These are phyloP conservation scores for Pterocles orientalis DNA, from an alignment of 2,113 vertebrate genomes.

Conservation along the genomic window DNA sequence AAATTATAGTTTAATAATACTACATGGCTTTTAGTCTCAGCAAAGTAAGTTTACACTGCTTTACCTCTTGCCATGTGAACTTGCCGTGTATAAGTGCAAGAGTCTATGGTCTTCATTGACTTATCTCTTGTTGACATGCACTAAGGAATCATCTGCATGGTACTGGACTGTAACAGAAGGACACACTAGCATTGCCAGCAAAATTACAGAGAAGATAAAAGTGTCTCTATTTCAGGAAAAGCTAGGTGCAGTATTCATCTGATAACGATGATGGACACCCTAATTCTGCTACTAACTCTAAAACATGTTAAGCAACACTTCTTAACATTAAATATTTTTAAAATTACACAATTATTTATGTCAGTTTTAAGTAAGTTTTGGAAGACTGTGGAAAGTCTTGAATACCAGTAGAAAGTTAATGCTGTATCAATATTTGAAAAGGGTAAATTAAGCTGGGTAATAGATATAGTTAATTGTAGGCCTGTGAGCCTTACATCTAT, in stretches of 20 bases:
- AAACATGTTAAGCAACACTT: neutral
- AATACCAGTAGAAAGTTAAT: neutral
- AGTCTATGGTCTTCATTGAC: neutral
- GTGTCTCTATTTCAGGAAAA: neutral
- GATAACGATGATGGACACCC: neutral
- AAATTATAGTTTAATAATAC: neutral
- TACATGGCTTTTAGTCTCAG: neutral
- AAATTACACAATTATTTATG: neutral
- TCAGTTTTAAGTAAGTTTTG: neutral
- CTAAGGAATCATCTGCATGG: accelerated
- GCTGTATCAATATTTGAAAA: neutral
- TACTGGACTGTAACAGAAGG: neutral
- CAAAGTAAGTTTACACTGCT: neutral
- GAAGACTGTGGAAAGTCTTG: neutral
- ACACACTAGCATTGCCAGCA: neutral
- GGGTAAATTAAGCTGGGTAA: neutral
- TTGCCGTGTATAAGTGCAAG: accelerated
- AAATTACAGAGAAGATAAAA: neutral
- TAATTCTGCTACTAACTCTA: neutral
- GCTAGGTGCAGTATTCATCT: neutral
- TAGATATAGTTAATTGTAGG: neutral
- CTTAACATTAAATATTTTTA: neutral
- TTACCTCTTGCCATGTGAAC: neutral
- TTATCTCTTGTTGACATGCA: neutral
- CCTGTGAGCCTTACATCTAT: neutral